A percentile compares a stretch with the other conserved stretches of the same genome.
These are phyloP conservation scores for Siphonodentalium dalli DNA, from an alignment of 2,888 invertebrate species.

Conservation along the genomic window DNA sequence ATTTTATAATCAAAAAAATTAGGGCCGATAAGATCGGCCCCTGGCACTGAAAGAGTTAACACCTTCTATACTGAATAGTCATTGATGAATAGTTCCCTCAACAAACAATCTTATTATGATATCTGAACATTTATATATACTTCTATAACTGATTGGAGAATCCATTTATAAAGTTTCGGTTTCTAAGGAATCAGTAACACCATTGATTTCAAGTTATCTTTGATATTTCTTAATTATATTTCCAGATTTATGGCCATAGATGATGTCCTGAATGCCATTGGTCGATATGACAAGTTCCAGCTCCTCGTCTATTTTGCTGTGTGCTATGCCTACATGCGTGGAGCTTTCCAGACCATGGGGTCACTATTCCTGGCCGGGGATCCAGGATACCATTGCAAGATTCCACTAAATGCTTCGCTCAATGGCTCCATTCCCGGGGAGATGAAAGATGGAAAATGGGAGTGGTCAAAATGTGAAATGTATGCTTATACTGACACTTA, in stretches of 20 bases:
- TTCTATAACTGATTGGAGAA: too few species aligned
- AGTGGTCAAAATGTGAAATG: slow-evolving; percentile 13
- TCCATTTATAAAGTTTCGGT: too few species aligned
- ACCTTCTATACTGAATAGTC: too few species aligned
- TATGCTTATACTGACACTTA: slow-evolving; percentile 16
- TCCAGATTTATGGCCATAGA: slow-evolving; percentile 48
- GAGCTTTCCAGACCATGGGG: slow-evolving; percentile 49
- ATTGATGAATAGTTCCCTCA: too few species aligned
- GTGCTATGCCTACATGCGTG: slow-evolving; percentile 44
- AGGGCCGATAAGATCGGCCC: too few species aligned
- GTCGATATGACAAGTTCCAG: slow-evolving; percentile 37
- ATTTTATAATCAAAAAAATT: too few species aligned
- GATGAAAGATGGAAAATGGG: slow-evolving; percentile 6
- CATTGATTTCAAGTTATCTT: too few species aligned
- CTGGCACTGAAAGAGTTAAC: too few species aligned
- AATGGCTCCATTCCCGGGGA: slow-evolving; percentile 7
- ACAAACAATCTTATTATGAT: too few species aligned
- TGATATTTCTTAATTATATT: too few species aligned
- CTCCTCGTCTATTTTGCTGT: slow-evolving; percentile 34
- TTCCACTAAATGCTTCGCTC: slow-evolving; percentile 7
- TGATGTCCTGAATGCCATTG: slow-evolving; percentile 30
- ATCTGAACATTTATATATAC: too few species aligned
- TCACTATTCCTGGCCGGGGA: slow-evolving; percentile 44
- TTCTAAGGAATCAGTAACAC: too few species aligned
- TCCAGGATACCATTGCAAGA: slow-evolving; percentile 39